Percentiles rank a stretch among this genome's conserved stretches.
These are phyloP conservation scores for Oryzaephilus surinamensis DNA, from an alignment of 1,140 invertebrate species.

Conservation along the genomic window DNA sequence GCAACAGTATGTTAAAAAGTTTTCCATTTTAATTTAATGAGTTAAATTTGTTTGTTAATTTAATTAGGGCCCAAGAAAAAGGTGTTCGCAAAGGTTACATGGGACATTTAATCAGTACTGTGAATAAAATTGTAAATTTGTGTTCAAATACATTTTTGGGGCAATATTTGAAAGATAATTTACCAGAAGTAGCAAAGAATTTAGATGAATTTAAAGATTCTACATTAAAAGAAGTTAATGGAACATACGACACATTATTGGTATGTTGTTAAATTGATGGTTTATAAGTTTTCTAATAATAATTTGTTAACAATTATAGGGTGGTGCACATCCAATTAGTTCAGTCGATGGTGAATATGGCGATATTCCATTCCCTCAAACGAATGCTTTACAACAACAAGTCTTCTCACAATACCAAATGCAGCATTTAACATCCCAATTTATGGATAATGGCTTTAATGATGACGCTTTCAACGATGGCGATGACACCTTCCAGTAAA, in stretches of 20 bases:
- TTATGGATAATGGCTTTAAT: slow-evolving; percentile 48
- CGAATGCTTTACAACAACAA: slow-evolving; percentile 9
- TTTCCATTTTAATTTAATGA: slow-evolving; percentile 11
- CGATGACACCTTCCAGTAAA: slow-evolving; percentile 47
- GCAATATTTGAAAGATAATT: slow-evolving; percentile 43
- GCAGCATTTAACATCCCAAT: slow-evolving; percentile 20
- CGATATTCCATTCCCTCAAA: slow-evolving; percentile 20
- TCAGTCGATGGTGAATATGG: slow-evolving; percentile 27
- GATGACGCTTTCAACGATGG: slow-evolving; percentile 56
- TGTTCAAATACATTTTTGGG: slow-evolving; percentile 38
- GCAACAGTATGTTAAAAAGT: slow-evolving; percentile 36
- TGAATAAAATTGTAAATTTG: slow-evolving; percentile 49
- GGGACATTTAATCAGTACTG: slow-evolving; percentile 41
- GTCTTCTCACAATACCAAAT: slow-evolving; percentile 20
- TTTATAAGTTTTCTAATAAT: not conserved
- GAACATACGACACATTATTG: slow-evolving; percentile 45
- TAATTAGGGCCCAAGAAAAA: slow-evolving; percentile 23
- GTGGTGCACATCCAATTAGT: slow-evolving; percentile 31
- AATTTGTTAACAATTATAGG: slow-evolving; percentile 21
- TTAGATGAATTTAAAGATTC: slow-evolving; percentile 51
- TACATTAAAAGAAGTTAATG: slow-evolving; percentile 49
- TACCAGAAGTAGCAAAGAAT: slow-evolving; percentile 43
- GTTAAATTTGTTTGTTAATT: slow-evolving; percentile 10
- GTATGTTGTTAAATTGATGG: slow-evolving; percentile 29
- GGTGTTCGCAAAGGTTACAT: slow-evolving; percentile 39